phyloP scores from a whole-genome alignment of 2,113 vertebrate genomes.

The Gorsachius goisagi region DNA sequence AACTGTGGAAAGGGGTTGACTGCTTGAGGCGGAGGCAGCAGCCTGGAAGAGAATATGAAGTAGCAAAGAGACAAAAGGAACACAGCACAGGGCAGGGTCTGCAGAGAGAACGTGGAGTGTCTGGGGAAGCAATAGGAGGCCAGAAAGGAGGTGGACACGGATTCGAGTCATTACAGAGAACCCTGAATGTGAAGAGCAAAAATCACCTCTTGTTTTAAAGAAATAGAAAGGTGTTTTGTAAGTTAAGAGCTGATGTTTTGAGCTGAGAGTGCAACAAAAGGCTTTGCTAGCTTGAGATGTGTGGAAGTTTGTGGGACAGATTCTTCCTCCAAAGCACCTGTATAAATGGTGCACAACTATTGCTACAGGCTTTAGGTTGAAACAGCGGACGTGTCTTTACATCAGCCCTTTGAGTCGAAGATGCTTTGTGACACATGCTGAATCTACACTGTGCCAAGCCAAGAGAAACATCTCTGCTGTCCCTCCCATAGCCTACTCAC shows the following conservation, averaged over 20 bases:
- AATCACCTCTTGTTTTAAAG: not conserved
- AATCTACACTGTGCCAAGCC: slow-evolving; percentile 1
- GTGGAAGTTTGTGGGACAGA: not conserved
- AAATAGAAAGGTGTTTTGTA: not conserved
- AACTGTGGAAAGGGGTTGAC: not conserved
- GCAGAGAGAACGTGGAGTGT: not conserved
- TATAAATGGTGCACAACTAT: not conserved
- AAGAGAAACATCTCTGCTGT: slow-evolving; percentile 31
- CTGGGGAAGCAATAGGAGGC: not conserved
- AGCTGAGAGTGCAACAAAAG: not conserved
- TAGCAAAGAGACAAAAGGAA: not conserved
- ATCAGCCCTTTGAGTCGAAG: not conserved
- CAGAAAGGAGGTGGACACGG: not conserved
- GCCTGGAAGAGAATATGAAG: not conserved
- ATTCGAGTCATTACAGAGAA: not conserved
- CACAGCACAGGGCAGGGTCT: not conserved
- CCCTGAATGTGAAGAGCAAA: not conserved
- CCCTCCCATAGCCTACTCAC: slow-evolving; percentile 8
- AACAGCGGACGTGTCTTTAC: not conserved
- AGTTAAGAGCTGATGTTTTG: not conserved
- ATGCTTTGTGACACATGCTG: slow-evolving; percentile 35
- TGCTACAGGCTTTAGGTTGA: not conserved
- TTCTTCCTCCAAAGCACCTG: not conserved
- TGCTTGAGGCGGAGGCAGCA: not conserved
- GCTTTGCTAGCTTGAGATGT: not conserved